Percentiles rank a stretch among this genome's conserved stretches.
Evolutionary conservation across 1,140 invertebrate species (phyloP).

Genomic region (Bathynomus jamesi): DNA sequence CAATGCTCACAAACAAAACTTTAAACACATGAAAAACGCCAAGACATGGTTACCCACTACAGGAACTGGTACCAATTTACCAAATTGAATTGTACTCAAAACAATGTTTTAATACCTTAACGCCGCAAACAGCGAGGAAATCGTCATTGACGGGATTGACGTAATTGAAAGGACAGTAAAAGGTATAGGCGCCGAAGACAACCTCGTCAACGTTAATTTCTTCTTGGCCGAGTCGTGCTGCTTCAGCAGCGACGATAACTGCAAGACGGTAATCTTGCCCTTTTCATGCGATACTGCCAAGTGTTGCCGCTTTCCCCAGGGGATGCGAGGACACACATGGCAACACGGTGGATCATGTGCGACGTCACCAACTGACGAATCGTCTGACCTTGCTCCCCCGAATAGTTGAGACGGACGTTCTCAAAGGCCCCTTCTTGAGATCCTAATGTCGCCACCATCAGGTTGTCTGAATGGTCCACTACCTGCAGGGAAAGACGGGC

Average conservation of each 20-base stretch:
- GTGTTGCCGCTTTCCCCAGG: slow-evolving; percentile 85
- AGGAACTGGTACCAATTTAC: neutral
- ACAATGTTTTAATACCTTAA: slow-evolving; percentile 56
- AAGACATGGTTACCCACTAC: too few relatives aligned
- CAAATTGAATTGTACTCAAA: neutral
- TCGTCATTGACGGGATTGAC: slow-evolving; percentile 92
- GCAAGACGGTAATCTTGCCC: slow-evolving; percentile 90
- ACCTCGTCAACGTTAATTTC: slow-evolving; percentile 79
- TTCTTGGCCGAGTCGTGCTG: slow-evolving; percentile 90
- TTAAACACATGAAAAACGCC: too few relatives aligned
- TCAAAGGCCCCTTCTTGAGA: slow-evolving; percentile 97
- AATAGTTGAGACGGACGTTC: slow-evolving; percentile 93
- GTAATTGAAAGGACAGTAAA: slow-evolving; percentile 89
- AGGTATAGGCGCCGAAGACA: slow-evolving; percentile 86
- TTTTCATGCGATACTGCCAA: slow-evolving; percentile 69
- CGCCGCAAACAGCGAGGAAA: slow-evolving; percentile 85
- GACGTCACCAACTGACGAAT: slow-evolving; percentile 86
- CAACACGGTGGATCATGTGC: slow-evolving; percentile 83
- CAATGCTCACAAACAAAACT: too few relatives aligned
- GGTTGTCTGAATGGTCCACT: slow-evolving; percentile 24
- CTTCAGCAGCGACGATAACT: slow-evolving; percentile 83
- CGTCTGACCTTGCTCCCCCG: slow-evolving; percentile 90
- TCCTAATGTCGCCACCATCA: slow-evolving; percentile 43
- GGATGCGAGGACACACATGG: slow-evolving; percentile 88
- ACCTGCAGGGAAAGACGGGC: too few relatives aligned